Conservation (phyloP, 2,888 invertebrate genomes). For the Dasysyrphus tricinctus region DNA sequence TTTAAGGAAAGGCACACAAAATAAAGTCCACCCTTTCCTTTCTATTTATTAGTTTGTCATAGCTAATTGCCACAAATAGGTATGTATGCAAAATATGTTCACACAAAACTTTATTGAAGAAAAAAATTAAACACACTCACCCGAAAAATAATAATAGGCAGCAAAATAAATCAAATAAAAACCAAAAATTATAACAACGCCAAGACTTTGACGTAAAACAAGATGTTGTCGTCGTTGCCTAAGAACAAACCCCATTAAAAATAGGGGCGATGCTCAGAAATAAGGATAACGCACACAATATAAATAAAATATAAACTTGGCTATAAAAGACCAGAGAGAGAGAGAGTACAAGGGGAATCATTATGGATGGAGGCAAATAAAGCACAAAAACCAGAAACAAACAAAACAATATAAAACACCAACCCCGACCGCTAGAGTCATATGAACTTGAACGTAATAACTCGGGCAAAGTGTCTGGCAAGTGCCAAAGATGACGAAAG, state of each 20-base stretch:
- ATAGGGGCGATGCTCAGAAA: conserved; percentile 9
- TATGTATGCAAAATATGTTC: background rate
- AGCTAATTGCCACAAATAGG: conserved; percentile 16
- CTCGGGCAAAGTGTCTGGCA: conserved; percentile 73
- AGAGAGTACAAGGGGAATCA: background rate
- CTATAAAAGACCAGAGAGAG: conserved; percentile 14
- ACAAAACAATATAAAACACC: conserved; percentile 23
- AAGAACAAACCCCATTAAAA: background rate
- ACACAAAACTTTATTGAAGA: background rate
- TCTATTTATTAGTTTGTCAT: background rate
- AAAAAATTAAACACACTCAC: conserved; percentile 34
- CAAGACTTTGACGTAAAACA: conserved; percentile 69
- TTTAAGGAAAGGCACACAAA: background rate
- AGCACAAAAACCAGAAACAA: conserved; percentile 35
- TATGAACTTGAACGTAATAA: conserved; percentile 77
- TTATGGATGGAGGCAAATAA: conserved; percentile 12
- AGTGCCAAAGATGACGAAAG: conserved; percentile 76
- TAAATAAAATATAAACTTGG: conserved; percentile 25
- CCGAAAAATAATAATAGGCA: conserved; percentile 15
- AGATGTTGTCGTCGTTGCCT: conserved; percentile 31
- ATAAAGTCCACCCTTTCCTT: background rate
- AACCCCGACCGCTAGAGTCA: conserved; percentile 70
- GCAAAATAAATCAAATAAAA: background rate
- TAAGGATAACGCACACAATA: conserved; percentile 35
- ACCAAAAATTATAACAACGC: conserved; percentile 51